Conservation (phyloP, 2,888 invertebrate genomes). For the Scaptomyza caliginosa region DNA sequence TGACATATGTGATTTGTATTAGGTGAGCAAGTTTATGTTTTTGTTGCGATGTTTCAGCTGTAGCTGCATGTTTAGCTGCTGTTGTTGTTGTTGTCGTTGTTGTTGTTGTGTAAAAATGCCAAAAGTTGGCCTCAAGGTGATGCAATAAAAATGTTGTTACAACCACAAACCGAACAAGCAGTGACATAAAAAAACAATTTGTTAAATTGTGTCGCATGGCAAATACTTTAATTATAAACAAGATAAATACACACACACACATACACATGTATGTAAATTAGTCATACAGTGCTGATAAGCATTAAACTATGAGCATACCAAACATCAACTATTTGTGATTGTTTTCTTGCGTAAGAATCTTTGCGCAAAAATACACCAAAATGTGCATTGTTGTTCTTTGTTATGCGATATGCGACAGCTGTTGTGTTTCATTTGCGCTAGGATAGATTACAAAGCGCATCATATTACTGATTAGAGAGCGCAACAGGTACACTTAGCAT, state of each 20-base stretch:
- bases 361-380: slow-evolving; percentile 31
- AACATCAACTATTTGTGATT: slow-evolving; percentile 8
- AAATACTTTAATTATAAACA: slow-evolving; percentile 27
- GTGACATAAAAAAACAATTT: slow-evolving; percentile 24
- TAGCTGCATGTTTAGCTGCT: slow-evolving; percentile 34
- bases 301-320: too few species aligned
- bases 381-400: slow-evolving; percentile 14
- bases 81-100: slow-evolving; percentile 22
- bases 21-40: slow-evolving; percentile 3
- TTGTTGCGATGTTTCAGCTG: slow-evolving; percentile 49
- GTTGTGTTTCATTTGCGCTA: slow-evolving; percentile 15
- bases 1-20: slow-evolving; percentile 16
- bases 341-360: slow-evolving; percentile 51
- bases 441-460: slow-evolving; percentile 28
- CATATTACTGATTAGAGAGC: slow-evolving; percentile 14
- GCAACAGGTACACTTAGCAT: slow-evolving; percentile 52
- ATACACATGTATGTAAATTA: background rate
- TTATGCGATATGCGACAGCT: slow-evolving; percentile 43
- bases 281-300: too few species aligned
- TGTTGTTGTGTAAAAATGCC: slow-evolving; percentile 33
- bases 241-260: background rate
- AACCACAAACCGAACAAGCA: slow-evolving; percentile 14
- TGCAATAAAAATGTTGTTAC: slow-evolving; percentile 49
- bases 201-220: slow-evolving; percentile 12
- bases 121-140: slow-evolving; percentile 55